Evolutionary conservation across 2,113 vertebrate species (phyloP).

Genomic region (Excalfactoria chinensis): DNA sequence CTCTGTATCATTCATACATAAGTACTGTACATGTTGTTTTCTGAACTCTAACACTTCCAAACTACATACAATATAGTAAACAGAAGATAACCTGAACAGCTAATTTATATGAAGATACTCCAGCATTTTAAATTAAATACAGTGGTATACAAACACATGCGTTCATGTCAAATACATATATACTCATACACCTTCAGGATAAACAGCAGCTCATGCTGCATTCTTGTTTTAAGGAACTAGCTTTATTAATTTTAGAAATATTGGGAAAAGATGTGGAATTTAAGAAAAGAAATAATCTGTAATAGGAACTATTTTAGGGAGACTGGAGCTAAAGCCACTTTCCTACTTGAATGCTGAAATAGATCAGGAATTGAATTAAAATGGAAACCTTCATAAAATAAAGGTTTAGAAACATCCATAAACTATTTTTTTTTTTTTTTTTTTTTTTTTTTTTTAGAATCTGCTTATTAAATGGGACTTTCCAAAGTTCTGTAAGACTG

Average conservation of each 20-base stretch:
- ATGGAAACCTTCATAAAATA: neutral
- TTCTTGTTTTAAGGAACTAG: neutral
- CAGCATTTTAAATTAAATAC: neutral
- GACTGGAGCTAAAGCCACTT: neutral
- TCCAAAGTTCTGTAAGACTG: neutral
- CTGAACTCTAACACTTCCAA: neutral
- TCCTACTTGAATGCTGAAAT: neutral
- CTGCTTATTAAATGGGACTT: neutral
- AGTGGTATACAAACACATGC: neutral
- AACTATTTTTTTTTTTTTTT: neutral
- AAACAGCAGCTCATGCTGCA: neutral
- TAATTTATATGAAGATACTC: neutral
- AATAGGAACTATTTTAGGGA: neutral
- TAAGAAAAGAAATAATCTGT: neutral
- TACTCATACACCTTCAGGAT: neutral
- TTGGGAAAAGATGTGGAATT: neutral
- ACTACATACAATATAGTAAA: neutral
- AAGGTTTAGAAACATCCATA: neutral
- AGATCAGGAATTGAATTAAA: neutral
- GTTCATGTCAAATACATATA: neutral
- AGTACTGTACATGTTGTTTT: neutral
- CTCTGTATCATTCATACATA: neutral
- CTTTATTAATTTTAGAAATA: neutral
- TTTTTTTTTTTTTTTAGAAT: neutral
- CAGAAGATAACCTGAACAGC: neutral